These are phyloP conservation scores for Magallana angulata DNA, from an alignment of 1,140 invertebrate genomes.

Conservation along the genomic window DNA sequence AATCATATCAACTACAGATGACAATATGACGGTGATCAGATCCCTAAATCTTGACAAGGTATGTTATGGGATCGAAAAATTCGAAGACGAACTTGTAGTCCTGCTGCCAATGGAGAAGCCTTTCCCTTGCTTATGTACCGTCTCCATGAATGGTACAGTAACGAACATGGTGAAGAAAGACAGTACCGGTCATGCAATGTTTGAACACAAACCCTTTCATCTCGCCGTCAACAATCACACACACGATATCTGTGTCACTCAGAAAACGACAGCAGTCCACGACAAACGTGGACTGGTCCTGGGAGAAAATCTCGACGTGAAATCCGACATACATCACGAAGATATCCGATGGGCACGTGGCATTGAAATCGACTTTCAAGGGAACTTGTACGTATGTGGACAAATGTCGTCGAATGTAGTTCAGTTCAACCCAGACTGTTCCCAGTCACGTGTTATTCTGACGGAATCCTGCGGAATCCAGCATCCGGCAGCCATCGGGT, in stretches of 20 bases:
- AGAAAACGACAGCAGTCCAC: constrained; percentile 32
- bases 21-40: constrained; percentile 12
- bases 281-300: constrained; percentile 32
- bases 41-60: constrained; percentile 42
- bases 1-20: constrained; percentile 37
- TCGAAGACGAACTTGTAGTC: constrained; percentile 36
- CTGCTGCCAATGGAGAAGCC: constrained; percentile 49
- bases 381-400: constrained; percentile 52
- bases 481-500: constrained; percentile 47
- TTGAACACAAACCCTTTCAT: constrained; percentile 41
- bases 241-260: constrained; percentile 40
- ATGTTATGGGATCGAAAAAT: constrained; percentile 47
- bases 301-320: constrained; percentile 22
- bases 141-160: constrained; percentile 31
- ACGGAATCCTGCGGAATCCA: constrained; percentile 42
- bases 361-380: constrained; percentile 47
- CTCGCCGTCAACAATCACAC: constrained; percentile 34
- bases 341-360: constrained; percentile 45
- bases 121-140: constrained; percentile 22
- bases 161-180: constrained; percentile 10
- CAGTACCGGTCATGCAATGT: constrained; percentile 32
- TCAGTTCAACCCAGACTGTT: constrained; percentile 41
- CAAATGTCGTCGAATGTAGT: constrained; percentile 49
- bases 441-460: constrained; percentile 42
- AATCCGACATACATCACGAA: constrained; percentile 16